Evolutionary conservation across 1,140 invertebrate genomes (phyloP), one percentile per base, ranked within the genome.

Genomic region (Campoletis sonorensis): DNA sequence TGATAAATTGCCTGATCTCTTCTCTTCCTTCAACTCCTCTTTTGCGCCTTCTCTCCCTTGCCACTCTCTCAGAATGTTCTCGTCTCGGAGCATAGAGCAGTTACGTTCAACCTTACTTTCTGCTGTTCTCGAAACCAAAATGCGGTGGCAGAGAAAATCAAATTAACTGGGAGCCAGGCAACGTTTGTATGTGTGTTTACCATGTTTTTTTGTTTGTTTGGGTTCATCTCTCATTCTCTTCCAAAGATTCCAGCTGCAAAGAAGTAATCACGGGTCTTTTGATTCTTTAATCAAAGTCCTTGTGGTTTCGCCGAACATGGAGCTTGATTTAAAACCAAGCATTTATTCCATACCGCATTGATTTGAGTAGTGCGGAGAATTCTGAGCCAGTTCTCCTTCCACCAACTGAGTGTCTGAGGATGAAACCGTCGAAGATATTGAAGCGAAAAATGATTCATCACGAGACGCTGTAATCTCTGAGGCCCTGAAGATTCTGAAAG

Each of bases 1-100:
- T 91, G 90, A 91, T 91, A 91, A 91, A 91, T 91, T 91, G 89
- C 90, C 86, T 84, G 89, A 90, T 89, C 86, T 64, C 61, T 64
- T 15, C 84, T 77, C 87, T 86, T 89, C 87, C 88, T 15, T 26
- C 61, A 45, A 45, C 40, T 45, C 40, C 21, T 58, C 54, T n/a
- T 58, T 58, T n/a, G 15, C 54, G 18, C 54, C 18, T 23, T 21
- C 54, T 23, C 18, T 4, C 1, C 21, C 54, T 1, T 58, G 15
- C 8, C 2, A 58, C 16, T 23, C 54, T 58, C 54, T 4, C 30
- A 15, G 67, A 33, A n/a, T 16, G 67, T n/a, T 15, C 30, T 18
- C 67, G 30, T 18, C 87, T 80, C 85, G 83, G 2, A 78, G 76
- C 76, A 70, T 86, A 89, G 86, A 87, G 89, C 87, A 87, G 88